phyloP scores from a whole-genome alignment of 2,797 vertebrate genomes.

The Picus viridis region DNA sequence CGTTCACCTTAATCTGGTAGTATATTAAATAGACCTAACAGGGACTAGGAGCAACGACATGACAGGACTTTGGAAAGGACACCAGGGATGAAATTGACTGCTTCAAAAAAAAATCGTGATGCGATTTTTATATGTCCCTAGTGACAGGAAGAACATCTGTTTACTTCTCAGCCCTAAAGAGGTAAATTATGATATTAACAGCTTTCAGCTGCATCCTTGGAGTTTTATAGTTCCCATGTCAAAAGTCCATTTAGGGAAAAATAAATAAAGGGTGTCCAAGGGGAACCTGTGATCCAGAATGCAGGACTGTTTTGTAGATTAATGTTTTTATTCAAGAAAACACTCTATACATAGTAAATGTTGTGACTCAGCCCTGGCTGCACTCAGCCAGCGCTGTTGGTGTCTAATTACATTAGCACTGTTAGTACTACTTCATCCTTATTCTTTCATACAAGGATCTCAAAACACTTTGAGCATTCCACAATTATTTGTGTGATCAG shows the following conservation, averaged over 20 bases:
- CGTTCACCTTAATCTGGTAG: neutral
- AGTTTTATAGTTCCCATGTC: neutral
- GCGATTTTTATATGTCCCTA: neutral
- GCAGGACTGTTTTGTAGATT: neutral
- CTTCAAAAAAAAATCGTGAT: neutral
- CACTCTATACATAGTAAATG: neutral
- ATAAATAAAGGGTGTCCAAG: neutral
- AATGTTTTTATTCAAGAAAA: neutral
- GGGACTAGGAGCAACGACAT: neutral
- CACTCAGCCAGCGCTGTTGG: neutral
- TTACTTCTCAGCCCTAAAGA: neutral
- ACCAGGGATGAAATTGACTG: neutral
- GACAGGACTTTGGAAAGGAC: neutral
- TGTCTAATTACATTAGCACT: neutral
- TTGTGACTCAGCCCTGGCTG: neutral
- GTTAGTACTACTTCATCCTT: neutral
- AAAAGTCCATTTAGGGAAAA: neutral
- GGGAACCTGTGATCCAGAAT: neutral
- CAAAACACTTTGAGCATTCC: neutral
- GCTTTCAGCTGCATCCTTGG: neutral
- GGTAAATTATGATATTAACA: neutral
- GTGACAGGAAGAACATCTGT: neutral
- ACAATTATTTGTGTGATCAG: neutral
- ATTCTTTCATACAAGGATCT: neutral
- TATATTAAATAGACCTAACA: neutral